Percentiles rank a stretch among this genome's conserved stretches.
Conservation (phyloP, 2,797 vertebrate species). For the Pipistrellus kuhlii region DNA sequence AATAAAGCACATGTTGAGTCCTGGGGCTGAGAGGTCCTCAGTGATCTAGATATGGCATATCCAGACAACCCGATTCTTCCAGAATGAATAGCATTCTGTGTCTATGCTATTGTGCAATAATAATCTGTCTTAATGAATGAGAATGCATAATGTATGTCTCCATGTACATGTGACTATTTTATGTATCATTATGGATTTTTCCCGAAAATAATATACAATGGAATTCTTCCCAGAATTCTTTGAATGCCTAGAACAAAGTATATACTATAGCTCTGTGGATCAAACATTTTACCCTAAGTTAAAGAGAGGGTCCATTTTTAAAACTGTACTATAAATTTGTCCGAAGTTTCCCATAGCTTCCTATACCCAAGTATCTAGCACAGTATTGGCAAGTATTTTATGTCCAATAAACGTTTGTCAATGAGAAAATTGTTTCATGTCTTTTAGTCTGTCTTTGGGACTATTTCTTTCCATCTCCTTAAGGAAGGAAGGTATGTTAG, state of each 20-base stretch:
- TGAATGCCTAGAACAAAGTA: constrained; percentile 34
- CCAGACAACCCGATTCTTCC: constrained; percentile 42
- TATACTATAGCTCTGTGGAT: background rate
- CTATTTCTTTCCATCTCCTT: constrained; percentile 19
- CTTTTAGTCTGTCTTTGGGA: background rate
- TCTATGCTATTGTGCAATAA: constrained; percentile 45
- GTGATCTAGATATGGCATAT: constrained; percentile 1
- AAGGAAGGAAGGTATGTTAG: background rate
- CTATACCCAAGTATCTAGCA: background rate
- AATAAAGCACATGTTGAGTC: constrained; percentile 14
- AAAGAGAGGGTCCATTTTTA: constrained; percentile 24
- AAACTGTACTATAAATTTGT: constrained; percentile 8
- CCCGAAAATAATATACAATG: constrained; percentile 54
- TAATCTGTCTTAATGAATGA: constrained; percentile 46
- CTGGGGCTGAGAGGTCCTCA: background rate
- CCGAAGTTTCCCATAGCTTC: constrained; percentile 24
- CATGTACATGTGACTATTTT: constrained; percentile 19
- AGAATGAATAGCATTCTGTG: constrained; percentile 23
- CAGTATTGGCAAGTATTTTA: constrained; percentile 24
- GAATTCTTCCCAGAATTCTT: constrained; percentile 46
- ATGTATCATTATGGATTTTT: constrained; percentile 42
- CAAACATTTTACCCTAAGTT: constrained; percentile 40
- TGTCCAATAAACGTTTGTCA: background rate
- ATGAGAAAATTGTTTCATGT: background rate
- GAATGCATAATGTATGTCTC: background rate